A percentile compares a stretch with the other conserved stretches of the same genome.
These are phyloP conservation scores for Actinia equina DNA, from an alignment of 64 coral and sea anemone genomes.

Conservation along the genomic window DNA sequence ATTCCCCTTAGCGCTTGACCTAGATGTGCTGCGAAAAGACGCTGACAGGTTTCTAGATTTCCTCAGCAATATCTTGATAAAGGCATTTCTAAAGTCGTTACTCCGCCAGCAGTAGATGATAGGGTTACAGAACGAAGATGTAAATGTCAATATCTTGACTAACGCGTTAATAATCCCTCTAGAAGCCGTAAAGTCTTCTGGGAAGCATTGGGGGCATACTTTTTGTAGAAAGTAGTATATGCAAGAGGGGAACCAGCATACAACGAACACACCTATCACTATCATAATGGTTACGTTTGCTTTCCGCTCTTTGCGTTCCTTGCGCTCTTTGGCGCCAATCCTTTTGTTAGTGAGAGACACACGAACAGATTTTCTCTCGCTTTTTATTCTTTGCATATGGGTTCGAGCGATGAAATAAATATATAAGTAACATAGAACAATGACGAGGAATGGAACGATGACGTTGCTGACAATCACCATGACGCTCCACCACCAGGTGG, in stretches of 20 bases:
- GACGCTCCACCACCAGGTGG: slow-evolving; percentile 83
- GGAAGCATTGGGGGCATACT: slow-evolving; percentile 63
- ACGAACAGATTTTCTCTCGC: slow-evolving; percentile 7
- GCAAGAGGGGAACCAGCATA: slow-evolving; percentile 84
- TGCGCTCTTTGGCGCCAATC: slow-evolving; percentile 3
- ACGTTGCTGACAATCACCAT: slow-evolving; percentile 87
- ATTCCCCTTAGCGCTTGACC: slow-evolving; percentile 1
- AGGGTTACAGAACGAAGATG: slow-evolving; percentile 87
- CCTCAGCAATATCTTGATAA: slow-evolving; percentile 43
- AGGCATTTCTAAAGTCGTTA: slow-evolving; percentile 79
- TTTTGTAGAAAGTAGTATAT: slow-evolving; percentile 85
- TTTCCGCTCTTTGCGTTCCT: slow-evolving; percentile 67
- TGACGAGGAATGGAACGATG: slow-evolving; percentile 72
- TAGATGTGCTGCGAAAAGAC: slow-evolving; percentile 27
- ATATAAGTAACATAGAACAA: slow-evolving; percentile 69
- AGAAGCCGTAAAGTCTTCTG: slow-evolving; percentile 30
- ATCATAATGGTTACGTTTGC: slow-evolving; percentile 93
- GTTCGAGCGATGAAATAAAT: slow-evolving; percentile 64
- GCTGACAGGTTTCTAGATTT: slow-evolving; percentile 38
- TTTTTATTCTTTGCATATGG: slow-evolving; percentile 59
- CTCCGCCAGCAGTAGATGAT: slow-evolving; percentile 96
- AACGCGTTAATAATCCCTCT: slow-evolving; percentile 66
- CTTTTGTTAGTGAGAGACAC: neutral
- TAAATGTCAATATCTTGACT: slow-evolving; percentile 80
- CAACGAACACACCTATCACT: slow-evolving; percentile 80